A percentile compares a stretch with the other conserved stretches of the same genome.
phyloP scores from a whole-genome alignment of 2,888 invertebrate genomes.

The Zaprionus bogoriensis region DNA sequence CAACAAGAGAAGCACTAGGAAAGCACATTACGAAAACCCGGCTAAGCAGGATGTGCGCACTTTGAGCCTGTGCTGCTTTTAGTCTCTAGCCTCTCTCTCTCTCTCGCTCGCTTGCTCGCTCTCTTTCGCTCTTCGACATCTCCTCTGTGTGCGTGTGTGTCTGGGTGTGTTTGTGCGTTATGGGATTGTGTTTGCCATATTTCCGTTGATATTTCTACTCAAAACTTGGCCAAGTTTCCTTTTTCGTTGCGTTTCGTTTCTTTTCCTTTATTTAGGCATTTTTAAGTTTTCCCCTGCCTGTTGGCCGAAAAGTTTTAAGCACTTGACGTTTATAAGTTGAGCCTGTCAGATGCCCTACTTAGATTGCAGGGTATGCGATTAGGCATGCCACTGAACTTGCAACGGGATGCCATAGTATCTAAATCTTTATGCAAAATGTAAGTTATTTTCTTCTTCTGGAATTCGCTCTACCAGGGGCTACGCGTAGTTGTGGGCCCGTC shows the following conservation, averaged over 20 bases:
- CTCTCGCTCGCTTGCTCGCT: not conserved
- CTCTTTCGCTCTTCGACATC: not conserved
- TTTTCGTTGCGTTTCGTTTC: constrained; percentile 22
- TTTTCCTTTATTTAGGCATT: constrained; percentile 38
- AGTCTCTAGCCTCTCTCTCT: constrained; percentile 1
- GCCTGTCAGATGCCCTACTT: not conserved
- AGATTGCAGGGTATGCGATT: constrained; percentile 3
- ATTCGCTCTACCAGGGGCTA: no score
- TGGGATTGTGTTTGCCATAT: constrained; percentile 58
- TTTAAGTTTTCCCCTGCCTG: constrained; percentile 40
- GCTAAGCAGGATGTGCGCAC: constrained; percentile 67
- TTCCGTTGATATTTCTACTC: constrained; percentile 65
- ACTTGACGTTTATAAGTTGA: constrained; percentile 24
- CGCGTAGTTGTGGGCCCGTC: no score
- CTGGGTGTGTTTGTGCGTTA: constrained; percentile 16
- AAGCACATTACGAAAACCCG: constrained; percentile 65
- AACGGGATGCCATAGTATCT: no score
- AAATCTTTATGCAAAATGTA: no score
- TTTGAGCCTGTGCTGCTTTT: constrained; percentile 51
- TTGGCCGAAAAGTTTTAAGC: constrained; percentile 29
- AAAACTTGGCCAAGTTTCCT: constrained; percentile 52
- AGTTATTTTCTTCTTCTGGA: no score
- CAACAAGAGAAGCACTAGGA: constrained; percentile 45
- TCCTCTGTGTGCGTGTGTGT: constrained; percentile 1
- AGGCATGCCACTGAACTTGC: no score